Evolutionary conservation across 1,140 invertebrate genomes (phyloP), one percentile per base, ranked within the genome.

Genomic region (Phenacoccus solenopsis): DNA sequence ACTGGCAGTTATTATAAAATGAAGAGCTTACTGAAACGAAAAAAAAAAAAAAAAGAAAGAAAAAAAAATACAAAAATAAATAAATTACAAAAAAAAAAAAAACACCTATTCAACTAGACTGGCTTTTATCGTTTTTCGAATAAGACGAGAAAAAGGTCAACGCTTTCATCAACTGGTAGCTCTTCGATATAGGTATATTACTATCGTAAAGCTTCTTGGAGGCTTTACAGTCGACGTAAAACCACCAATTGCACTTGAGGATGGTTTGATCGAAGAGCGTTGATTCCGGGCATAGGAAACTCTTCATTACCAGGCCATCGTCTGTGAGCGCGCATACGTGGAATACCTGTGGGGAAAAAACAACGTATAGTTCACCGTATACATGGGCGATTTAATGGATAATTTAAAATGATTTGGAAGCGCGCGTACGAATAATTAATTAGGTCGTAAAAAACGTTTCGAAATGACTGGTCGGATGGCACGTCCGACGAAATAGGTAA

Each of bases 171-270:
- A 93, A 81, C 76, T 93, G 90, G 78, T 93, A 94, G 78, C 90
- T 93, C 78, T 93, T 92, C 32, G 90, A 93, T 59, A 94, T 88
- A 0, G 90, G 90, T 59, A 93, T 91, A 75, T 94, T 94, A 3
- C 90, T 91, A 74, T 93, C 90, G 77, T 93, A 93, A 32, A 92
- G 80, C 68, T 83, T 84, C 73, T 84, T 86, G 0, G 90, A 90
- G 30, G 84, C 83, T 79, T 90, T 89, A 78, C 91, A 94, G 75
- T 93, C 90, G 0, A 93, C 90, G 78, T 91, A 93, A 79, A 93
- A 91, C 89, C 90, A 93, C 90, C 90, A 93, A 76, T 94, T 93
- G 78, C 91, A 94, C 76, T 92, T 91, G 0, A 94, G 81, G 68
- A 94, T 91, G 2, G 90, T 90, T 77, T 92, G 89, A 76, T 94